Evolutionary conservation across 2,888 invertebrate species (phyloP).

Genomic region (Meta bourneti): DNA sequence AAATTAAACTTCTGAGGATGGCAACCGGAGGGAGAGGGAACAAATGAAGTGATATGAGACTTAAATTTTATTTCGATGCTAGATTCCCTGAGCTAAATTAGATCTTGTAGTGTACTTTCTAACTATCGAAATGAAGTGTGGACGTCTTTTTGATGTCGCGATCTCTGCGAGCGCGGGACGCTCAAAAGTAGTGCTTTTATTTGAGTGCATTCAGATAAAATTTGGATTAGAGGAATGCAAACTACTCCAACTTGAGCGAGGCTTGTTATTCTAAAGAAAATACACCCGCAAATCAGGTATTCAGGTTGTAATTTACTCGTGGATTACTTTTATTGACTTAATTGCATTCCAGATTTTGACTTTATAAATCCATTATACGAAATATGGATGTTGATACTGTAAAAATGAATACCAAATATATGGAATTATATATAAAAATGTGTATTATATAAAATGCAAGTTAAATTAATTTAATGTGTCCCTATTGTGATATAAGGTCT

Average conservation of each 20-base stretch:
- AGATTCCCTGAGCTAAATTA: constrained; percentile 21
- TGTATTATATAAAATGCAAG: too few relatives aligned
- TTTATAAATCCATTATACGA: too few relatives aligned
- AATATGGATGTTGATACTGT: too few relatives aligned
- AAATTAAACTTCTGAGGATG: constrained; percentile 27
- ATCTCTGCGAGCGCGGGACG: background rate
- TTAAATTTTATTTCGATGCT: constrained; percentile 29
- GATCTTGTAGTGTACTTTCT: constrained; percentile 12
- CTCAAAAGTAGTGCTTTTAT: background rate
- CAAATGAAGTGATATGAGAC: constrained; percentile 26
- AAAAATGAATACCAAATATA: too few relatives aligned
- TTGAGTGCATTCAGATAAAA: background rate
- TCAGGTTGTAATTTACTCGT: too few relatives aligned
- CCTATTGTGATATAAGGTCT: too few relatives aligned
- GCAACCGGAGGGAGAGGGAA: constrained; percentile 2
- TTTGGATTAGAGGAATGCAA: background rate
- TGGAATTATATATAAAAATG: too few relatives aligned
- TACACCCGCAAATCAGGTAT: background rate
- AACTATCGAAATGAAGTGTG: background rate
- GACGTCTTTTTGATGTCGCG: background rate
- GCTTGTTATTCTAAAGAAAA: background rate
- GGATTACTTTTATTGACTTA: too few relatives aligned
- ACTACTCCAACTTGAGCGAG: background rate
- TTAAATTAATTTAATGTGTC: too few relatives aligned
- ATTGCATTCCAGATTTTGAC: too few relatives aligned